phyloP scores from a whole-genome alignment of 2,797 vertebrate genomes.

The Pipistrellus pygmaeus region DNA sequence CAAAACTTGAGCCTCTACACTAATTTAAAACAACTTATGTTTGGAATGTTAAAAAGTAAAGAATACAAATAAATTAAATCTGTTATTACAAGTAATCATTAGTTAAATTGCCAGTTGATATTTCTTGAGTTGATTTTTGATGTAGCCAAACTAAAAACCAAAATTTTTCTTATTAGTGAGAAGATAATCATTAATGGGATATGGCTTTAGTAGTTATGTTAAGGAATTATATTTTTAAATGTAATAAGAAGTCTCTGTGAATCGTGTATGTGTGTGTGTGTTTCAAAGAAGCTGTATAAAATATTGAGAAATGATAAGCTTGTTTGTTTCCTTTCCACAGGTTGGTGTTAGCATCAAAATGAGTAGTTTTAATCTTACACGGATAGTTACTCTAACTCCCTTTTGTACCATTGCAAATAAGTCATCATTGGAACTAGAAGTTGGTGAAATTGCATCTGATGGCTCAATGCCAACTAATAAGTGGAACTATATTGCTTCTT shows the following conservation, averaged over 20 bases:
- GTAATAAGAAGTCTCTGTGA: background rate
- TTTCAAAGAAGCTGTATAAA: background rate
- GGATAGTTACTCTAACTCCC: slow-evolving; percentile 96
- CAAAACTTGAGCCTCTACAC: background rate
- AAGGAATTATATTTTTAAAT: slow-evolving; percentile 26
- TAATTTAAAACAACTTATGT: slow-evolving; percentile 26
- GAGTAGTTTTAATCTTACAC: slow-evolving; percentile 97
- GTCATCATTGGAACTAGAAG: slow-evolving; percentile 95
- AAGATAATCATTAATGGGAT: background rate
- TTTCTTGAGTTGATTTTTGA: slow-evolving; percentile 51
- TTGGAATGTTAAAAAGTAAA: slow-evolving; percentile 51
- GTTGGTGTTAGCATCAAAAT: slow-evolving; percentile 97
- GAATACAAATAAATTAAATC: background rate
- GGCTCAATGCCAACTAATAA: slow-evolving; percentile 87
- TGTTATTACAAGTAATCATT: slow-evolving; percentile 3
- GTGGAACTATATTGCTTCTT: slow-evolving; percentile 94
- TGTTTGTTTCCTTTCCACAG: slow-evolving; percentile 84
- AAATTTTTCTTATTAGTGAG: background rate
- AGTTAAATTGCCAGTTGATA: background rate
- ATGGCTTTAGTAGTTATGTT: slow-evolving; percentile 12
- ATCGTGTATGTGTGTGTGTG: background rate
- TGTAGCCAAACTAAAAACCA: background rate
- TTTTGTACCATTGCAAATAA: slow-evolving; percentile 97
- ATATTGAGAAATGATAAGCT: background rate
- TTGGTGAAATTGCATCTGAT: slow-evolving; percentile 92